A percentile compares a stretch with the other conserved stretches of the same genome.
Evolutionary conservation across 2,888 invertebrate species (phyloP).

Genomic region (Eupithecia inturbata): DNA sequence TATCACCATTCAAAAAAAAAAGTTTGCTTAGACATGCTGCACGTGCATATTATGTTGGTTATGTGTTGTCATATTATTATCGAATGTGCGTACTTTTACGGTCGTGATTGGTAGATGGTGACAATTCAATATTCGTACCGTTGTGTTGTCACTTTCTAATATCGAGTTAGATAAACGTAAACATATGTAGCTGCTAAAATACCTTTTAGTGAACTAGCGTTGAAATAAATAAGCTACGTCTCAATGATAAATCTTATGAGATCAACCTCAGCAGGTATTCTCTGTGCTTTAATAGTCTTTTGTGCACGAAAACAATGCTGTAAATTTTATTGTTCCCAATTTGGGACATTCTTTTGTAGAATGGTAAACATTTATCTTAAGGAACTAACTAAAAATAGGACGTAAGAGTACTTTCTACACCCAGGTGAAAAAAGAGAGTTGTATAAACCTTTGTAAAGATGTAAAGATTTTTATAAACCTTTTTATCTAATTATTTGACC

Average conservation of each 20-base stretch:
- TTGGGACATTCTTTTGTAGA: constrained; percentile 54
- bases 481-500: background rate
- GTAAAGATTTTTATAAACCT: background rate
- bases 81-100: no score
- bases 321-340: constrained; percentile 74
- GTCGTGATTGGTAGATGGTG: no score
- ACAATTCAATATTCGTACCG: background rate
- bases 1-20: no score
- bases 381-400: background rate
- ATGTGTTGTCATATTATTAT: no score
- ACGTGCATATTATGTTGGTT: no score
- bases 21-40: no score
- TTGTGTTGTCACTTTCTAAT: background rate
- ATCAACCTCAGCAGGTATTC: constrained; percentile 64
- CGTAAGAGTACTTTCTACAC: background rate
- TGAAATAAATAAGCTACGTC: constrained; percentile 7
- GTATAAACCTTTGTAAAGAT: background rate
- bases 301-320: constrained; percentile 77
- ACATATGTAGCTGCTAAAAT: background rate
- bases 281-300: constrained; percentile 73
- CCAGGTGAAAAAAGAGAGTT: background rate
- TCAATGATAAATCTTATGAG: constrained; percentile 55
- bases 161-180: background rate
- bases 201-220: constrained; percentile 1
- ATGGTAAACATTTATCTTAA: background rate